Conservation (phyloP, 2,888 invertebrate genomes). For the Tholera decimalis region DNA sequence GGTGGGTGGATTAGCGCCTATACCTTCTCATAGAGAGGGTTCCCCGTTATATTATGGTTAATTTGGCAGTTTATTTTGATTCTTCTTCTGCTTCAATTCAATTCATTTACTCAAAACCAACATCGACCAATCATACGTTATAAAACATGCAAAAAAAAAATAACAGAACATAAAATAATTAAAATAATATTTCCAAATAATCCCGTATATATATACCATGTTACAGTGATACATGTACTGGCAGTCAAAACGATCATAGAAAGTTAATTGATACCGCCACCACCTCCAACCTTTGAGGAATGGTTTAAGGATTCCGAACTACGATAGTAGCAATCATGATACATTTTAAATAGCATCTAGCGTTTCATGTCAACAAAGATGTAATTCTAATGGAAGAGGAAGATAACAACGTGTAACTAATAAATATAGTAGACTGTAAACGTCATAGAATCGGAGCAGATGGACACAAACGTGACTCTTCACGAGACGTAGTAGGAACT, state of each 20-base stretch:
- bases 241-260: not conserved
- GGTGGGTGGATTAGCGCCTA: no score
- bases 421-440: constrained; percentile 13
- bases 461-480: constrained; percentile 38
- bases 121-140: no score
- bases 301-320: not conserved
- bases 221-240: no score
- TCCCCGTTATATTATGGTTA: no score
- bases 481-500: constrained; percentile 47
- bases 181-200: no score
- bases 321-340: not conserved
- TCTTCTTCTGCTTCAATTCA: not conserved
- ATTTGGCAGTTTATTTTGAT: not conserved
- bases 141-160: no score
- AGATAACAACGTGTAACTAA: constrained; percentile 3
- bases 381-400: constrained; percentile 13
- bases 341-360: not conserved
- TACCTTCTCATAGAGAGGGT: no score
- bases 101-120: no score
- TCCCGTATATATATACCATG: no score
- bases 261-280: not conserved
- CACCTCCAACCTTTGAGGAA: no score
- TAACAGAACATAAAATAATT: no score
- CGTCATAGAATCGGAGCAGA: constrained; percentile 5
- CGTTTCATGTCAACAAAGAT: constrained; percentile 15